Evolutionary conservation across 2,888 invertebrate genomes (phyloP), one percentile per base, ranked within the genome.

Genomic region (Eupithecia subumbrata): DNA sequence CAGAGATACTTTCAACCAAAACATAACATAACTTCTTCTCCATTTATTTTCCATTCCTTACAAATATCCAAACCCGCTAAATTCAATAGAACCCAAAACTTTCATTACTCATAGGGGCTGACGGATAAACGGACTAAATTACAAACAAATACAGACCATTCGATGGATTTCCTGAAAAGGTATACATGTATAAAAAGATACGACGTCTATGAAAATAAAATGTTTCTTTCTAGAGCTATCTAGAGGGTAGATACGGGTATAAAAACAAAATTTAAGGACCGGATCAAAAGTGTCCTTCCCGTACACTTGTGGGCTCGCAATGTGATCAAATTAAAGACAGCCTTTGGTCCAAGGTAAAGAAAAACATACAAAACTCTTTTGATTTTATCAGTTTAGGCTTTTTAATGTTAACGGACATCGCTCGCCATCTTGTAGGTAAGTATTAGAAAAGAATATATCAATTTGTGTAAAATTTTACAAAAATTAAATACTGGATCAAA

Each of bases 221-320:
- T 56, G n/a, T 56, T 22, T 56, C 56, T 56, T 11, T 11, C 56
- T 22, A 9, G 22, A 11, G 56, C 22, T 56, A 56, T 56, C 56
- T 40, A 67, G n/a, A 40, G 43, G 43, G 40, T 67, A 73, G 76
- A 72, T 69, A 74, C 56, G 73, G 37, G 81, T 79, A 73, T 74
- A 77, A 83, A 80, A 83, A 83, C 82, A 82, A 85, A 84, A 86
- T 88, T 84, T 83, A 83, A 83, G 85, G 79, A 79, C 30, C 77
- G 85, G 84, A 86, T 86, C 85, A 86, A 86, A 83, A 80, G 84
- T 79, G 84, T 85, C 84, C 83, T 81, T 84, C 81, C 79, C 72
- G 73, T 77, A 80, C 81, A 82, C 79, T 82, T 84, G 75, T 77
- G 71, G 68, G 56, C 56, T 76, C 63, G 52, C 70, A 69, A 74